phyloP scores from a whole-genome alignment of 2,888 invertebrate species.

The Trissoscelio sp. region DNA sequence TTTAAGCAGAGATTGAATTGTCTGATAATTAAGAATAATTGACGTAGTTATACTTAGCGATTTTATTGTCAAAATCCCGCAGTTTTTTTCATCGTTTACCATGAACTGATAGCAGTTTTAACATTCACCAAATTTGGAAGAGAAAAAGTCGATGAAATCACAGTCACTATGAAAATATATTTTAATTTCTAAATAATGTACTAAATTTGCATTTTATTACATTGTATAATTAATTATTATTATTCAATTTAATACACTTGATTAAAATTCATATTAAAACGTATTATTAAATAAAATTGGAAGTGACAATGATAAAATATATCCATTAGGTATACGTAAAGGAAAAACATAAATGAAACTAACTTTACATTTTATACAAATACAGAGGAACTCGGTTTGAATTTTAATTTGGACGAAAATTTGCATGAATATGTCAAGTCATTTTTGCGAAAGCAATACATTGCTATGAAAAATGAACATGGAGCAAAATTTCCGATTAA shows the following conservation, averaged over 20 bases:
- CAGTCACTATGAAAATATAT: background rate
- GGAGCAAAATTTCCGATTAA: constrained; percentile 24
- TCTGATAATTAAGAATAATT: constrained; percentile 33
- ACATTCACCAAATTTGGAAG: background rate
- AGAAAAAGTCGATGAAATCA: background rate
- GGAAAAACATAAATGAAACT: background rate
- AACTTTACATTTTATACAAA: background rate
- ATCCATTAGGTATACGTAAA: too few species aligned
- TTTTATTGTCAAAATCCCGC: constrained; percentile 15
- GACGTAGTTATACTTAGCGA: constrained; percentile 5
- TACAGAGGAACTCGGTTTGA: background rate
- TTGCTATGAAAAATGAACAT: constrained; percentile 16
- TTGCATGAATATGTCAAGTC: background rate
- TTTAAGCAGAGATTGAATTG: constrained; percentile 21
- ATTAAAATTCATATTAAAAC: too few species aligned
- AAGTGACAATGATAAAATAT: too few species aligned
- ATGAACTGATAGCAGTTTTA: background rate
- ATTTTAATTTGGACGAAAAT: background rate
- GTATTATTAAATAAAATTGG: too few species aligned
- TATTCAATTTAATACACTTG: too few species aligned
- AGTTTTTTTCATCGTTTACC: background rate
- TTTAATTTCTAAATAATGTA: too few species aligned
- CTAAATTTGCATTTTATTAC: too few species aligned
- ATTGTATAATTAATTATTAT: too few species aligned
- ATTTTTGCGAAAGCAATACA: background rate